Evolutionary conservation across 2,113 vertebrate species (phyloP).

Genomic region (Istiophorus platypterus): DNA sequence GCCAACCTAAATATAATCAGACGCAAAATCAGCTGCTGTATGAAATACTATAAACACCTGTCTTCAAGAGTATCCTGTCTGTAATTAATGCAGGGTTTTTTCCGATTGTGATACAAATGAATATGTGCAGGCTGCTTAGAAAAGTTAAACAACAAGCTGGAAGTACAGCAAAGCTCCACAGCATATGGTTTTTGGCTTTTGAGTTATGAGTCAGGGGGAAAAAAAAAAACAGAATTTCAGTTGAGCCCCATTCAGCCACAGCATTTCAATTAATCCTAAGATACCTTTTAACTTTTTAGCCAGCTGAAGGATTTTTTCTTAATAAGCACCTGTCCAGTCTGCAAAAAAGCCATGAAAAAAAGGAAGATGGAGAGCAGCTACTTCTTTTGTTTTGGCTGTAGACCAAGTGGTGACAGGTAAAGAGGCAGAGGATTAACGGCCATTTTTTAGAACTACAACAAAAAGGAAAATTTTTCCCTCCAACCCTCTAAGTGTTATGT

Average conservation of each 20-base stretch:
- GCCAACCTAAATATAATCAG: constrained; percentile 66
- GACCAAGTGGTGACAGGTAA: constrained; percentile 68
- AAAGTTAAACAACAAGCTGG: constrained; percentile 56
- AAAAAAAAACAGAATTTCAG: constrained; percentile 46
- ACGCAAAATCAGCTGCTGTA: constrained; percentile 63
- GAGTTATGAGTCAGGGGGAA: constrained; percentile 46
- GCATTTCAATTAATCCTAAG: constrained; percentile 42
- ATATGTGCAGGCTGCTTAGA: constrained; percentile 52
- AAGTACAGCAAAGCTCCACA: constrained; percentile 34
- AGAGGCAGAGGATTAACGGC: constrained; percentile 67
- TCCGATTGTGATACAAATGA: constrained; percentile 47
- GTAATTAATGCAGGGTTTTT: constrained; percentile 45
- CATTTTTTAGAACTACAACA: constrained; percentile 44
- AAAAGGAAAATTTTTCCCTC: constrained; percentile 58
- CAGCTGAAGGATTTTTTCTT: constrained; percentile 45
- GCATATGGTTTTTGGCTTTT: constrained; percentile 60
- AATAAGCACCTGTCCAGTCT: constrained; percentile 72
- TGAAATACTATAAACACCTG: constrained; percentile 60
- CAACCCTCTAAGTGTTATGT: constrained; percentile 29
- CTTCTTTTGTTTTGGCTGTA: constrained; percentile 55
- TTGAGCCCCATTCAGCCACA: constrained; percentile 19
- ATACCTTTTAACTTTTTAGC: constrained; percentile 40
- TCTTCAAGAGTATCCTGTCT: constrained; percentile 45
- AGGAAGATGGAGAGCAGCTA: constrained; percentile 19
- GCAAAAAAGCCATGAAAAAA: constrained; percentile 54